Evolutionary conservation across 1,140 invertebrate genomes (phyloP).

Genomic region (Chymomyza costata): DNA sequence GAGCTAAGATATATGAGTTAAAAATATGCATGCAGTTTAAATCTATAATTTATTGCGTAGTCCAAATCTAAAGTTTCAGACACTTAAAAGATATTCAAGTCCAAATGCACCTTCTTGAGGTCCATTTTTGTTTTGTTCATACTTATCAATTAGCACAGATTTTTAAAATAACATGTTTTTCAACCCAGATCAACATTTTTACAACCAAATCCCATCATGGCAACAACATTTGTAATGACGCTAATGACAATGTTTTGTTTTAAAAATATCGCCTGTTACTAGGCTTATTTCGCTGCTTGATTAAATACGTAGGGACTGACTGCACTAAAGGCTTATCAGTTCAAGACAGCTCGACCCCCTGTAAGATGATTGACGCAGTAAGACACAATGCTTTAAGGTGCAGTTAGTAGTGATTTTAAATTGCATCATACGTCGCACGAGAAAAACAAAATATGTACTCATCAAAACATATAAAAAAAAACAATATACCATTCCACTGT

Average conservation of each 20-base stretch:
- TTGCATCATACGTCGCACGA: slow-evolving; percentile 45
- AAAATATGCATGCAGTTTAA: neutral
- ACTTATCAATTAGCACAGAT: slow-evolving; percentile 42
- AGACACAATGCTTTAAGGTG: slow-evolving; percentile 12
- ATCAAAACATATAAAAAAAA: too few species aligned
- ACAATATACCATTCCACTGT: too few species aligned
- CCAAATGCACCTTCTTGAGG: too few species aligned
- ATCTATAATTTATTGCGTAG: neutral
- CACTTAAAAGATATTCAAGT: too few species aligned
- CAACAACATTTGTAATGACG: slow-evolving; percentile 52
- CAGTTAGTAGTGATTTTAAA: slow-evolving; percentile 31
- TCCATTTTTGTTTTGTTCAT: neutral
- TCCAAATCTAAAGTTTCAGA: too few species aligned
- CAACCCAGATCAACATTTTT: slow-evolving; percentile 33
- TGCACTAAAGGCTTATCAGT: slow-evolving; percentile 36
- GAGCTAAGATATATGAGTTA: neutral
- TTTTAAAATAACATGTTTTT: slow-evolving; percentile 67
- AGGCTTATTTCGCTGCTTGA: too few species aligned
- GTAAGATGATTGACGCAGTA: slow-evolving; percentile 45
- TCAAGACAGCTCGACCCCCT: slow-evolving; percentile 34
- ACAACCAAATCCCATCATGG: slow-evolving; percentile 10
- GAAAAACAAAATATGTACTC: too few species aligned
- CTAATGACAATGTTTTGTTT: slow-evolving; percentile 27
- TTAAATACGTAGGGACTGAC: slow-evolving; percentile 8
- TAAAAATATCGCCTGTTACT: slow-evolving; percentile 40